Evolutionary conservation across 2,797 vertebrate genomes (phyloP), one percentile per base, ranked within the genome.

Genomic region (Manis pentadactyla): DNA sequence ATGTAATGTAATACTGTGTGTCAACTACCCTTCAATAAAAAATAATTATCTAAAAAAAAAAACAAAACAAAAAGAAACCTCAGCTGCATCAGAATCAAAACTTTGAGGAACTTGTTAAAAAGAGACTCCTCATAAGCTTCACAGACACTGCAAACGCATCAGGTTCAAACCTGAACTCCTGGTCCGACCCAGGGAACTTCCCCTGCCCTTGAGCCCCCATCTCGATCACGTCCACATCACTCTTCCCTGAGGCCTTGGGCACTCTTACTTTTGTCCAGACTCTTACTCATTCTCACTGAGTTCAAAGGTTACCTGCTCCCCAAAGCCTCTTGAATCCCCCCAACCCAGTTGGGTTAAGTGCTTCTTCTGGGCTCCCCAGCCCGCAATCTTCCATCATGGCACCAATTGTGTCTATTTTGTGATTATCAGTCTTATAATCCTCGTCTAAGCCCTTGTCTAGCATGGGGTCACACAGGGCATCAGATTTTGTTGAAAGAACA

Each of bases 401-500:
- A 51, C 29, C 63, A 55, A 53, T 27, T n/a, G 8, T 63, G n/a
- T 42, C 59, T n/a, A 63, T 27, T 73, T 55, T 78, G 49, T 63
- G 11, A 39, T n/a, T 49, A 59, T 13, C 68, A 29, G 42, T 31
- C 86, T 96, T 93, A 37, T 19, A 49, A 68, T 27, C 31, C 34
- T 46, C 71, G 57, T 5, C 42, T 3, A 46, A 46, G 4, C 39
- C 17, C 53, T 0, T 13, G 39, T n/a, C 83, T 74, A 71, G 55
- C 88, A 83, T 4, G 17, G 42, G 66, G 53, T 68, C 81, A 88
- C 59, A 6, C 0, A 15, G 39, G 17, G 15, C 34, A 78, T 34
- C 87, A 55, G 81, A 63, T 84, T 96, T 86, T 90, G 59, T 66
- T 64, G 27, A 61, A 46, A 94, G 79, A 74, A 87, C 34, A 92